These are phyloP conservation scores for Halichoerus grypus DNA, from an alignment of 2,113 vertebrate genomes.

Conservation along the genomic window DNA sequence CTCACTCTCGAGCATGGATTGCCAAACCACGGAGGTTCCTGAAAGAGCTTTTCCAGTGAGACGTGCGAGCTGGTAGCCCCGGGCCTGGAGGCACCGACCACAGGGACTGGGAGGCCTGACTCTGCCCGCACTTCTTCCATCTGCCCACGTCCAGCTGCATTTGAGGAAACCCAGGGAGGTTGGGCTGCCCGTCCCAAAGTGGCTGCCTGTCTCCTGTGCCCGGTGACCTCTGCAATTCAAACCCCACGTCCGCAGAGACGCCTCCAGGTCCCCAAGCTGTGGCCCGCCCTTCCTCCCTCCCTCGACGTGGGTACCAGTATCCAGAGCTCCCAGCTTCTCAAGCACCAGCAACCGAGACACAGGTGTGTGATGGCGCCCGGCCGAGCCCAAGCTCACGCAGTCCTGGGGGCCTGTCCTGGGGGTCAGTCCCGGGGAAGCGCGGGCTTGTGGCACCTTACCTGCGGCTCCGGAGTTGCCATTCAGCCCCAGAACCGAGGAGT, in stretches of 20 bases:
- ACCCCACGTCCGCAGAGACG: background rate
- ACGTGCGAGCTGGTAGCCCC: background rate
- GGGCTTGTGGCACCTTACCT: slow-evolving; percentile 84
- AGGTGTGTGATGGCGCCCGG: accelerated
- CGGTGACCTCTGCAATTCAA: background rate
- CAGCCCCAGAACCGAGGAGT: slow-evolving; percentile 91
- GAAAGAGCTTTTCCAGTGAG: background rate
- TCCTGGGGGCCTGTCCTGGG: background rate
- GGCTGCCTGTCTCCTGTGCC: background rate
- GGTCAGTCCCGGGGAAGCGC: background rate
- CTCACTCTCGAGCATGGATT: background rate
- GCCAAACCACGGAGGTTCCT: too few species aligned
- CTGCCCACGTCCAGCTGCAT: background rate
- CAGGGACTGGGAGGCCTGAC: background rate
- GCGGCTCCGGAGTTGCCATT: slow-evolving; percentile 96
- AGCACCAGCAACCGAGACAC: accelerated
- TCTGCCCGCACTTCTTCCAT: too few species aligned
- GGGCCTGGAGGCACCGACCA: background rate
- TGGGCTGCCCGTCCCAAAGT: background rate
- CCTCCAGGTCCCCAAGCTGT: background rate
- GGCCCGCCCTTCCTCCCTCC: background rate
- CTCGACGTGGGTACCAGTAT: background rate
- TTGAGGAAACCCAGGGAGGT: background rate
- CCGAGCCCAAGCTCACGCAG: accelerated
- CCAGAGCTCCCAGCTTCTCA: background rate